phyloP scores from a whole-genome alignment of 2,797 vertebrate species.

The Sebastes flavidus region DNA sequence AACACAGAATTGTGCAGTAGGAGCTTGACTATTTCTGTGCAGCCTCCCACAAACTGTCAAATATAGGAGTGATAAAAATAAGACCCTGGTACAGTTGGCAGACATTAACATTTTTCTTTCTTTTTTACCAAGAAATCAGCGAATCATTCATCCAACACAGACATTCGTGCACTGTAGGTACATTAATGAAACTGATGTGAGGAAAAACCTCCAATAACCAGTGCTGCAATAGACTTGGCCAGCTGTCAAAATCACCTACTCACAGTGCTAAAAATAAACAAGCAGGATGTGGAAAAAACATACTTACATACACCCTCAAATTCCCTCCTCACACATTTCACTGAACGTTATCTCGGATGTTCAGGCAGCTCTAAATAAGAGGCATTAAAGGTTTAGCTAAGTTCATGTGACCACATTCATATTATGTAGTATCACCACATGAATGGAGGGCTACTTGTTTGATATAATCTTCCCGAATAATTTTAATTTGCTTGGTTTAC shows the following conservation, averaged over 20 bases:
- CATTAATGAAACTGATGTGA: neutral
- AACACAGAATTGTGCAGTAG: neutral
- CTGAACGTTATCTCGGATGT: neutral
- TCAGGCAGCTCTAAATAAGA: neutral
- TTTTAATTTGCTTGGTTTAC: no score
- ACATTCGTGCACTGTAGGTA: neutral
- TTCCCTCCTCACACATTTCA: neutral
- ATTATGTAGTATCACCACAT: neutral
- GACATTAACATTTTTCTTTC: no score
- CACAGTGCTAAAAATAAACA: neutral
- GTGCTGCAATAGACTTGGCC: neutral
- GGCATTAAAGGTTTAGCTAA: neutral
- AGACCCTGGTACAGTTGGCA: neutral
- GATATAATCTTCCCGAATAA: no score
- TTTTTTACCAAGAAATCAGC: neutral
- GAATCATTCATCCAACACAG: neutral
- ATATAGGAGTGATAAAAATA: neutral
- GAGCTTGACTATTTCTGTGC: neutral
- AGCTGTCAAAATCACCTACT: slow-evolving; percentile 10
- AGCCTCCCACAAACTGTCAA: neutral
- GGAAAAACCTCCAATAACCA: neutral
- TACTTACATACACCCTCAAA: neutral
- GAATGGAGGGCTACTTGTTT: neutral
- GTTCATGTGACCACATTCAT: neutral
- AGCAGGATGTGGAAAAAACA: neutral